Conservation (phyloP, 1,140 invertebrate genomes). For the Theocolax elegans region DNA sequence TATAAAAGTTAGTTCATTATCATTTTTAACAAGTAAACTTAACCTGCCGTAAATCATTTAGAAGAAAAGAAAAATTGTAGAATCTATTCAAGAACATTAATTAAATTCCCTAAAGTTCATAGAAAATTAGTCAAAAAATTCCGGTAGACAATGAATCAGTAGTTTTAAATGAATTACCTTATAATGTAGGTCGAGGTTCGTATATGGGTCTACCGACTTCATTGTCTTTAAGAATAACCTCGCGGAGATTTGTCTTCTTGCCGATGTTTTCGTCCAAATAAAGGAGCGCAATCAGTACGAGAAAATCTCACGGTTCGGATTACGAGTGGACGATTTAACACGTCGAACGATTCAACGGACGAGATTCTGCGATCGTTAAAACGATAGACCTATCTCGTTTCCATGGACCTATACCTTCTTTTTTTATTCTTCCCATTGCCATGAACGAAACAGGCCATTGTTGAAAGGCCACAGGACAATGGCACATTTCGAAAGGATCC, state of each 20-base stretch:
- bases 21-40: too few species aligned
- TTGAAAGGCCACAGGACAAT: slow-evolving; percentile 45
- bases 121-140: too few species aligned
- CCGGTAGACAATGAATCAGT: too few species aligned
- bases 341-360: slow-evolving; percentile 32
- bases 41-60: too few species aligned
- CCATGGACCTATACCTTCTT: slow-evolving; percentile 18
- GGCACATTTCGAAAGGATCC: slow-evolving; percentile 43
- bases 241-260: not conserved
- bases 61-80: too few species aligned
- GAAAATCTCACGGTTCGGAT: slow-evolving; percentile 19
- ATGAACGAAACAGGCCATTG: slow-evolving; percentile 6
- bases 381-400: slow-evolving; percentile 45
- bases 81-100: too few species aligned
- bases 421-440: slow-evolving; percentile 36
- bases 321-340: slow-evolving; percentile 37
- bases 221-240: not conserved
- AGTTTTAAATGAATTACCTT: too few species aligned
- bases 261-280: slow-evolving; percentile 21
- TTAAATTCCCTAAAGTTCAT: too few species aligned
- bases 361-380: slow-evolving; percentile 32
- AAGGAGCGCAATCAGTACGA: slow-evolving; percentile 10
- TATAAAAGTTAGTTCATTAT: too few species aligned
- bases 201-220: too few species aligned
- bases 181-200: too few species aligned